phyloP scores from a whole-genome alignment of 2,113 vertebrate species.

The Oncorhynchus masou region DNA sequence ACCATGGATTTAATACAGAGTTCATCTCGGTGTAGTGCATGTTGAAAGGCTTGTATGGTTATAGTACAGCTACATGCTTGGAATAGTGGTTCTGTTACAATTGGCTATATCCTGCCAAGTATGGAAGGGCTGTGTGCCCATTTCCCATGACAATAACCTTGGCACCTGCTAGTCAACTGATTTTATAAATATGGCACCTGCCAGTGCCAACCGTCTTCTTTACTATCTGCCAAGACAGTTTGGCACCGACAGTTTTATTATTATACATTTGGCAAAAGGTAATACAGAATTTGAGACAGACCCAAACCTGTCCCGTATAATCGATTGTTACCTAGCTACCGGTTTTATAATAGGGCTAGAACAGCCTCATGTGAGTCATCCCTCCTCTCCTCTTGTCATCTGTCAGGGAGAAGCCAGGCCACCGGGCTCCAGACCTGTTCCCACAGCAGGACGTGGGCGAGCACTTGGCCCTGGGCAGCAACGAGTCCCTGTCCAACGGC shows the following conservation, averaged over 20 bases:
- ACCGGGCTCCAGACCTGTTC: slow-evolving; percentile 70
- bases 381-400: background rate
- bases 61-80: no score
- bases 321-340: background rate
- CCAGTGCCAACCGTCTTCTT: background rate
- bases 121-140: background rate
- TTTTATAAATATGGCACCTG: background rate
- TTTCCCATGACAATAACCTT: background rate
- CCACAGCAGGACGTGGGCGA: slow-evolving; percentile 83
- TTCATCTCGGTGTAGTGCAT: background rate
- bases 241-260: no score
- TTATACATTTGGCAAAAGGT: no score
- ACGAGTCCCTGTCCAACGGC: slow-evolving; percentile 83
- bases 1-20: background rate
- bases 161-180: background rate
- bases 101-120: no score
- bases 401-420: slow-evolving; percentile 60
- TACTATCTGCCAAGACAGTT: background rate
- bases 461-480: slow-evolving; percentile 81
- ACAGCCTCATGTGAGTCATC: background rate
- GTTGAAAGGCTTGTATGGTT: background rate
- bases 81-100: no score
- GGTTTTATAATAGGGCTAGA: background rate
- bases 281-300: no score
- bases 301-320: no score